Base-by-base conservation (phyloP, 2,888 invertebrate genomes). In the Teinopalpus imperialis region DNA sequence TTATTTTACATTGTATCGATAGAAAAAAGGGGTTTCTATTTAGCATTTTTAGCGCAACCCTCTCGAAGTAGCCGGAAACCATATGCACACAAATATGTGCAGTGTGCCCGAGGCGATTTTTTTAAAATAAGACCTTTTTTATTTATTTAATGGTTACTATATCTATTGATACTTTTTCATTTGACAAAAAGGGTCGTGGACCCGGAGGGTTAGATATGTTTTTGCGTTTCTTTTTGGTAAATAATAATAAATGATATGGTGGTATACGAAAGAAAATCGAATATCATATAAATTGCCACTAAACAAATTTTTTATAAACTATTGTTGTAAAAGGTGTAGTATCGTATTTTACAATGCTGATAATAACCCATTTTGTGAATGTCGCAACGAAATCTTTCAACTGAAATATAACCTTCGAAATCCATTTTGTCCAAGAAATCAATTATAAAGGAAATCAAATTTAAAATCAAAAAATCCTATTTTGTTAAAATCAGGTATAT, bases 81-180 rank as follows among this genome's bases (percentile, higher is more conserved):
- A 81, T 85, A 72, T 83, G 86, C 62, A 78, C 73, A 83, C 83
- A 87, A 87, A 87, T 85, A 87, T 87, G 82, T 80, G 79, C 78
- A 74, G 81, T 77, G 70, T 66, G 74, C 74, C 76, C 69, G 69
- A 63, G 74, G 75, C 69, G 65, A 23, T 66, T 57, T 74, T 81
- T 81, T 81, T 79, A 71, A 47, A 13, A 12, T 43, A 40, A 57
- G 50, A 53, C 44, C 29, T 48, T 62, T 75, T 78, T 81, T 74
- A 81, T 86, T 82, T 85, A 87, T 83, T 87, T 85, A 86, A 88
- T 86, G 79, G 86, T 82, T 75, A 80, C 81, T 80, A 79, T 81
- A 77, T 81, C 73, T 81, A 66, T 73, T 71, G 66, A 83, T 74
- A 75, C 80, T 81, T 86, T 61, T 79, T 69, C 68, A 64, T 71